Percentiles rank a stretch among this genome's conserved stretches.
phyloP scores from a whole-genome alignment of 2,797 vertebrate species.

The Sebastiscus albofasciatus region DNA sequence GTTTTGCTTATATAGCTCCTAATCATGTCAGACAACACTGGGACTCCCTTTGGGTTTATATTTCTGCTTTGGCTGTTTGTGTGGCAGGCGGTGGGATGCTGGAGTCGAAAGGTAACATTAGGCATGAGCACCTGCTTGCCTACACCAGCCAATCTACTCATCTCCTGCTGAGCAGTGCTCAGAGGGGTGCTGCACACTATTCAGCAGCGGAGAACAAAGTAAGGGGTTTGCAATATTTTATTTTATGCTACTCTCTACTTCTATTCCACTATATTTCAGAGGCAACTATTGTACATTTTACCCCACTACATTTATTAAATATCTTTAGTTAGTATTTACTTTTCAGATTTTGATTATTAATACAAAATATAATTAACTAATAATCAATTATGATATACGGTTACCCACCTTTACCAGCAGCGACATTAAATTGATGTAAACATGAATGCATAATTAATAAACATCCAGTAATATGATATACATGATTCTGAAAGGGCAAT shows the following conservation, averaged over 20 bases:
- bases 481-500: not conserved
- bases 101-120: conserved; percentile 2
- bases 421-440: not conserved
- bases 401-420: not conserved
- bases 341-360: not conserved
- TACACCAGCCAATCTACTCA: conserved; percentile 15
- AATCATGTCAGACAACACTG: not conserved
- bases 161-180: conserved; percentile 17
- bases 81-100: not conserved
- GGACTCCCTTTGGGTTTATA: not conserved
- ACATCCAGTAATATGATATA: not conserved
- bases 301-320: not conserved
- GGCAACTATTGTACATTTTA: too few species aligned
- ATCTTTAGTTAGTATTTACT: not conserved
- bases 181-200: conserved; percentile 17
- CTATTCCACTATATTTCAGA: not conserved
- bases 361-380: not conserved
- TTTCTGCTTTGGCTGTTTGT: not conserved
- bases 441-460: not conserved
- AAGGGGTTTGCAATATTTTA: conserved; percentile 49
- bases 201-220: conserved; percentile 14
- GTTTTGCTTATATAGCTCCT: not conserved
- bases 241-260: not conserved
- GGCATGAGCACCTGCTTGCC: not conserved
- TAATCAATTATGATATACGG: not conserved